phyloP scores from a whole-genome alignment of 30 jellyfish, hydroid and myxozoan genomes.

The Turritopsis dohrnii region DNA sequence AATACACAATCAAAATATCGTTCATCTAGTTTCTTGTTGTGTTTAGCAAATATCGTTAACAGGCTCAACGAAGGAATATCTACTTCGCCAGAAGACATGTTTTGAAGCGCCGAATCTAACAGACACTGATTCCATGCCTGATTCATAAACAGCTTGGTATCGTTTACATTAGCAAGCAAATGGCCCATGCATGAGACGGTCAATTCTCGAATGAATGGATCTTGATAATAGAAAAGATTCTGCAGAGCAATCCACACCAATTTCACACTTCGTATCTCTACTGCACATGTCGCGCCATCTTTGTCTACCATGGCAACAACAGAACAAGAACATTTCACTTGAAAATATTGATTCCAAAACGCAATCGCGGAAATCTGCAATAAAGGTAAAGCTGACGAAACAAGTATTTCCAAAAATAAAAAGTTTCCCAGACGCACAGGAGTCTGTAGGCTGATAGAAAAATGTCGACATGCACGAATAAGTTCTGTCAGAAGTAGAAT shows the following conservation, averaged over 20 bases:
- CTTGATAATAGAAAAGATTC: constrained; percentile 23
- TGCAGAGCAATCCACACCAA: constrained; percentile 10
- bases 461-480: not conserved
- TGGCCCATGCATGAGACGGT: not conserved
- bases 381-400: not conserved
- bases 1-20: not conserved
- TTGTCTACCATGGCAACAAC: constrained; percentile 1
- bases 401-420: not conserved
- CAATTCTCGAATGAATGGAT: not conserved
- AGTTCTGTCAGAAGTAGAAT: constrained; percentile 5
- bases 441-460: not conserved
- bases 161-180: not conserved
- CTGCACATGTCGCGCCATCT: not conserved
- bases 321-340: not conserved
- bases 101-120: not conserved
- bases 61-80: not conserved
- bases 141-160: not conserved
- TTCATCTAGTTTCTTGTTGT: not conserved
- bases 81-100: not conserved
- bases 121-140: constrained; percentile 1
- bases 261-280: not conserved
- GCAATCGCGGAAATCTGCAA: not conserved
- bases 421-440: not conserved
- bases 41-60: not conserved
- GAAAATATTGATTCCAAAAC: constrained; percentile 20